These are phyloP conservation scores for Mylabris sibirica DNA, from an alignment of 2,888 invertebrate species.

Conservation along the genomic window DNA sequence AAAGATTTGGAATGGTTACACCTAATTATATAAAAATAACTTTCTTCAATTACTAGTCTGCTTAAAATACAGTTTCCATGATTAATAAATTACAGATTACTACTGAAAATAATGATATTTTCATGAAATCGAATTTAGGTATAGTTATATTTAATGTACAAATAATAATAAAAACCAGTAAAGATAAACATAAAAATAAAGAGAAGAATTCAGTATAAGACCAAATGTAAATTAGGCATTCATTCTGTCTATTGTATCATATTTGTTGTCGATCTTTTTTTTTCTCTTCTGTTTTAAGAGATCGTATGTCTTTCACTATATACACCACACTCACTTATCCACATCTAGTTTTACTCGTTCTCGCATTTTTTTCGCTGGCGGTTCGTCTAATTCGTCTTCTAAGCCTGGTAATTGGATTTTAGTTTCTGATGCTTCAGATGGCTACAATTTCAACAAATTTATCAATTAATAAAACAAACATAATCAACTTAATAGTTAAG, in stretches of 20 bases:
- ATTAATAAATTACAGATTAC: neutral
- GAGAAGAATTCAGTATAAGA: constrained; percentile 29
- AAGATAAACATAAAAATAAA: constrained; percentile 36
- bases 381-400: constrained; percentile 63
- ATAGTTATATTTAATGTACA: neutral
- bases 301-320: constrained; percentile 37
- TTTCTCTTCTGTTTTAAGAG: constrained; percentile 26
- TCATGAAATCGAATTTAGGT: constrained; percentile 11
- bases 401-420: constrained; percentile 79
- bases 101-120: neutral
- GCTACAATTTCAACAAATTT: constrained; percentile 62
- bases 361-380: constrained; percentile 58
- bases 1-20: constrained; percentile 28
- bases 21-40: constrained; percentile 32
- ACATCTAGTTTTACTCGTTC: constrained; percentile 56
- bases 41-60: neutral
- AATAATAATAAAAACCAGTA: constrained; percentile 23
- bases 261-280: neutral
- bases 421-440: constrained; percentile 81
- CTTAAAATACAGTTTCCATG: neutral
- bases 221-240: constrained; percentile 38
- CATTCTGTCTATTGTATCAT: constrained; percentile 1
- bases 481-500: neutral
- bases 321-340: constrained; percentile 52
- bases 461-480: neutral